phyloP scores from a whole-genome alignment of 2,888 invertebrate species.

The Lottia gigantea region DNA sequence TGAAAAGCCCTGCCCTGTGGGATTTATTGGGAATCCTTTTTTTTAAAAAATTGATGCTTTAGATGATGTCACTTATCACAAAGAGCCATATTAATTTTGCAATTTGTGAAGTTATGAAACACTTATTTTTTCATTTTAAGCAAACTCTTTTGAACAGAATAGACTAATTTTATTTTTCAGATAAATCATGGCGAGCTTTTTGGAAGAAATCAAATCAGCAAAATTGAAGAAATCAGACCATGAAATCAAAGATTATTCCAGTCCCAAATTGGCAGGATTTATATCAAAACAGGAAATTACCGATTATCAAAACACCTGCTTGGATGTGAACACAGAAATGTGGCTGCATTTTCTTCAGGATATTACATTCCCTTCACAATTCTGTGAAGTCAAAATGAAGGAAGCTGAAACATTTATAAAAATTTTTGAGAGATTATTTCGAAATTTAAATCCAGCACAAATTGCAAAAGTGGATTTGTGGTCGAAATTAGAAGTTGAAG shows the following conservation, averaged over 20 bases:
- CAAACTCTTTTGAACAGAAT: no score
- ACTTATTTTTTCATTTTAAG: no score
- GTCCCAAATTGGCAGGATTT: slow-evolving; percentile 51
- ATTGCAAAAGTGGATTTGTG: slow-evolving; percentile 27
- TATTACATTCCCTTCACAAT: slow-evolving; percentile 48
- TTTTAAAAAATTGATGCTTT: no score
- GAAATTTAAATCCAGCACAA: slow-evolving; percentile 25
- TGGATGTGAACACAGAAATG: slow-evolving; percentile 53
- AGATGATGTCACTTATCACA: no score
- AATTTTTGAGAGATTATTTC: slow-evolving; percentile 44
- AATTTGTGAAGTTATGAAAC: no score
- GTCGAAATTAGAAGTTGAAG: slow-evolving; percentile 28
- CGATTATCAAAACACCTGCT: slow-evolving; percentile 46
- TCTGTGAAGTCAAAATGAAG: slow-evolving; percentile 40
- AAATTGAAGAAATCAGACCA: slow-evolving; percentile 42
- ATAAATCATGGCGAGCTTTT: slow-evolving; percentile 26
- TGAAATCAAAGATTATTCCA: slow-evolving; percentile 50
- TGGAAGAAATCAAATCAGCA: slow-evolving; percentile 42
- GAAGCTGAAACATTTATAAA: slow-evolving; percentile 46
- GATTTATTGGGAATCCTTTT: no score
- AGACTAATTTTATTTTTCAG: no score
- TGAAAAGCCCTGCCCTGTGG: no score
- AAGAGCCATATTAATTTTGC: no score
- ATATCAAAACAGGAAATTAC: slow-evolving; percentile 41
- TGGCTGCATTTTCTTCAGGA: slow-evolving; percentile 48